Base-by-base conservation (phyloP, 2,888 invertebrate species). In the Drosophila diplacantha region DNA sequence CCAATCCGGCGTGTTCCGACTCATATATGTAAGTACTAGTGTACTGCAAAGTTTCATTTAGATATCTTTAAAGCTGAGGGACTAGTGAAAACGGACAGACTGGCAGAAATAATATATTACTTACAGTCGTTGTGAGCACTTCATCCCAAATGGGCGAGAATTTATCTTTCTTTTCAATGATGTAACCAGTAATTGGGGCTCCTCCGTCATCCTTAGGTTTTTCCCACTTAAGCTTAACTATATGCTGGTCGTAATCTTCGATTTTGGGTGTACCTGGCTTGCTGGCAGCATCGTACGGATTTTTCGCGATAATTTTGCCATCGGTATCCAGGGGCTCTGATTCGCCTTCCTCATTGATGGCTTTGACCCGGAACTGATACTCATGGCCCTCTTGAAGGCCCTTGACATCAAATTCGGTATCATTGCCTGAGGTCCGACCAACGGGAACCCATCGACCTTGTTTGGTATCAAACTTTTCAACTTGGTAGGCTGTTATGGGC, bases 141-240 rank as follows among this genome's bases (percentile, higher is more conserved):
- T 96, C 95, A 83, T 95, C 95, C 97, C 97, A 97, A 22, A 93
- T 90, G 0, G 95, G 93, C 76, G 95, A 93, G 73, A 94, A 95
- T 72, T 93, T 93, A 88, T 95, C 96, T 79, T 96, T 93, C 81
- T 95, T 96, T 89, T 98, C 97, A 84, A 98, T 94, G 54, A 96
- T 90, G 86, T 99, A 99, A n/a, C 98, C 97, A n/a, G 93, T 94
- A 83, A 99, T 96, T 1, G 98, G 97, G 16, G 98, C 95, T 20
- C 99, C 99, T 47, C 99, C 99, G 88, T 99, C 97, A 84, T 95
- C 93, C 71, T 96, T 93, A 3, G 99, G 99, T 85, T 96, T 94
- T 0, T 93, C 92, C 99, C 99, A 99, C 44, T 93, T 92, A 56
- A 99, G 92, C 87, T 96, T 95, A 51, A 96, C 96, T 68, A 94